Evolutionary conservation across 2,113 vertebrate genomes (phyloP), one percentile per base, ranked within the genome.

Genomic region (Myrmophylax atrothorax): DNA sequence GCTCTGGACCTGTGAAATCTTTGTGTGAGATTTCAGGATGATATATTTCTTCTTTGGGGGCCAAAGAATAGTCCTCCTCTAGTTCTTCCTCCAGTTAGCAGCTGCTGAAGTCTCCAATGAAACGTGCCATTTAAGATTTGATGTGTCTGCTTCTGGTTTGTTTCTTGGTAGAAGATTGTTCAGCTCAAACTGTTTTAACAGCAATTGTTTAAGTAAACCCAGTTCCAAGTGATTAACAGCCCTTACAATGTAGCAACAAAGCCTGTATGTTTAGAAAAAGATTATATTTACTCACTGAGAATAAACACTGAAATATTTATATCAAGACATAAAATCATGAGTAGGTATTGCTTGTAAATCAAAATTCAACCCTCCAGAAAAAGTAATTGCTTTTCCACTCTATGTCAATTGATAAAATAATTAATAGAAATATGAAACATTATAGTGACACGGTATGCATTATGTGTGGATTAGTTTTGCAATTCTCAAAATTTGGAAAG

Each of bases 271-370:
- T 95, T 95, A 89, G 92, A 72, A 93, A 89, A 96, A 91, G 81
- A 84, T 96, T 82, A 59, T 96, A 89, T 96, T 95, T 96, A 58
- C 70, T 86, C 35, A 74, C 64, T 70, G 62, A 79, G 81, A 76
- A 93, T 87, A 94, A 94, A 85, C 49, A 95, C 90, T 97, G 70
- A 97, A 97, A 94, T 96, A 97, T 97, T 96, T 82, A 97, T 93
- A 72, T 22, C 78, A 85, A 93, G 49, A 72, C 67, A 91, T 78
- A 78, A 91, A 93, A 84, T 52, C 66, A 38, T 37, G 40, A 69
- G 64, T 81, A 72, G 53, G n/a, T 72, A 38, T 78, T 82, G 68
- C 69, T 75, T 91, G 42, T 82, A 89, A 96, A 94, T 75, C 28
- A 93, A 79, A 93, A 91, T 87, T 72, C 86, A 88, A 86, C 68